phyloP scores from a whole-genome alignment of 2,113 vertebrate species.

The Eubucco bourcierii region DNA sequence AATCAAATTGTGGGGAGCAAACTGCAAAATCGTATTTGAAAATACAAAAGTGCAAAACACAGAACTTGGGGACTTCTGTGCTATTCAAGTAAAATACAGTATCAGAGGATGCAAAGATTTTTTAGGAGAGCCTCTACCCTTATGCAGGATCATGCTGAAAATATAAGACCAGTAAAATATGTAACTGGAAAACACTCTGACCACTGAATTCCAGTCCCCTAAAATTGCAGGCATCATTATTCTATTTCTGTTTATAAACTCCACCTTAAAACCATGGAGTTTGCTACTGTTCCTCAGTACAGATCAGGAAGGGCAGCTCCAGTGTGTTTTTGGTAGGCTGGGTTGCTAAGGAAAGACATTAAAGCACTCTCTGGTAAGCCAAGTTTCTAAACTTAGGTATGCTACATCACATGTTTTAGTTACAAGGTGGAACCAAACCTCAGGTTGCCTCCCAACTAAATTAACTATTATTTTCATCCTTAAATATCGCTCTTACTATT shows the following conservation, averaged over 20 bases:
- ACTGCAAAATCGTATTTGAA: neutral
- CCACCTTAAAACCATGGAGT: constrained; percentile 36
- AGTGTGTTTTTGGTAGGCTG: neutral
- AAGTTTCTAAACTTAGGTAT: constrained; percentile 36
- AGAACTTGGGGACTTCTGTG: neutral
- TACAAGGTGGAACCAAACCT: constrained; percentile 18
- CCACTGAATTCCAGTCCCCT: neutral
- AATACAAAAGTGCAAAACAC: neutral
- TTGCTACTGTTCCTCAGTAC: neutral
- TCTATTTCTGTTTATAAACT: constrained; percentile 23
- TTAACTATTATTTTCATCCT: neutral
- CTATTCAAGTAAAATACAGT: neutral
- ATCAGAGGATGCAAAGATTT: neutral
- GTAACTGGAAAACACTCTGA: neutral
- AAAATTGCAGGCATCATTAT: neutral
- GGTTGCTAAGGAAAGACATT: constrained; percentile 46
- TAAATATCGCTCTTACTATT: neutral
- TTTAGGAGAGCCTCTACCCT: neutral
- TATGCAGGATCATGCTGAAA: neutral
- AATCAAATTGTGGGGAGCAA: neutral
- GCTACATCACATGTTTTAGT: neutral
- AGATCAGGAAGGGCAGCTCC: constrained; percentile 7
- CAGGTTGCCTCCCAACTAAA: neutral
- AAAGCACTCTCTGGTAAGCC: constrained; percentile 8
- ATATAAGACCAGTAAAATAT: neutral